phyloP scores from a whole-genome alignment of 2,888 invertebrate genomes.

The Carterocephalus palaemon region DNA sequence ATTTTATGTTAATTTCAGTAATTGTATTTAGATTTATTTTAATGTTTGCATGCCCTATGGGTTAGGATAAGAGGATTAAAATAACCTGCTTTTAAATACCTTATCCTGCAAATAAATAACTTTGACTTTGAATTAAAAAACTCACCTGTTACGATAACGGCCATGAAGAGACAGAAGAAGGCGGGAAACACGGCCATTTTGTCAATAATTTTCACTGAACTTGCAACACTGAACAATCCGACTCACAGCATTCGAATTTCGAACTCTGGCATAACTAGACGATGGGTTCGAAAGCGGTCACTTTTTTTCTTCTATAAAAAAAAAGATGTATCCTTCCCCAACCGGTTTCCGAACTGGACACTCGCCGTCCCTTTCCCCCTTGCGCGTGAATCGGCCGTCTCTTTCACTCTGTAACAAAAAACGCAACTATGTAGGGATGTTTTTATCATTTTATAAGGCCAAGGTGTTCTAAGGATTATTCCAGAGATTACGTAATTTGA shows the following conservation, averaged over 20 bases:
- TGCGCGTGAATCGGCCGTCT: slow-evolving; percentile 34
- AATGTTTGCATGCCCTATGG: no score
- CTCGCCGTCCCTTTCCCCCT: slow-evolving; percentile 45
- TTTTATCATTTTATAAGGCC: slow-evolving; percentile 43
- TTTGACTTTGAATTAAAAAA: slow-evolving; percentile 26
- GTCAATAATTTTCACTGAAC: slow-evolving; percentile 41
- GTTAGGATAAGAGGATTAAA: no score
- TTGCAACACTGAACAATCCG: slow-evolving; percentile 41
- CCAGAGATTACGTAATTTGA: slow-evolving; percentile 43
- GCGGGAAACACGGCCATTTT: slow-evolving; percentile 71
- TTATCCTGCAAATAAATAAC: no score
- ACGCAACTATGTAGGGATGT: slow-evolving; percentile 48
- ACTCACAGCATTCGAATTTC: slow-evolving; percentile 49
- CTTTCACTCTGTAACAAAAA: slow-evolving; percentile 70
- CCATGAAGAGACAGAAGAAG: slow-evolving; percentile 63
- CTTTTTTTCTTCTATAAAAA: slow-evolving; percentile 42
- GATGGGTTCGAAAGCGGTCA: slow-evolving; percentile 42
- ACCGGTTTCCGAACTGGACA: slow-evolving; percentile 57
- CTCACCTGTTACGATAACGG: slow-evolving; percentile 62
- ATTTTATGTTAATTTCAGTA: no score
- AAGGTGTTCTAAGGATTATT: slow-evolving; percentile 41
- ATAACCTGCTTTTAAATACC: no score
- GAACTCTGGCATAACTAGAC: slow-evolving; percentile 63
- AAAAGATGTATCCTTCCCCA: slow-evolving; percentile 41
- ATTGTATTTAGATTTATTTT: no score